These are phyloP conservation scores for Brachypalpus laphriformis DNA, from an alignment of 2,888 invertebrate species.

Conservation along the genomic window DNA sequence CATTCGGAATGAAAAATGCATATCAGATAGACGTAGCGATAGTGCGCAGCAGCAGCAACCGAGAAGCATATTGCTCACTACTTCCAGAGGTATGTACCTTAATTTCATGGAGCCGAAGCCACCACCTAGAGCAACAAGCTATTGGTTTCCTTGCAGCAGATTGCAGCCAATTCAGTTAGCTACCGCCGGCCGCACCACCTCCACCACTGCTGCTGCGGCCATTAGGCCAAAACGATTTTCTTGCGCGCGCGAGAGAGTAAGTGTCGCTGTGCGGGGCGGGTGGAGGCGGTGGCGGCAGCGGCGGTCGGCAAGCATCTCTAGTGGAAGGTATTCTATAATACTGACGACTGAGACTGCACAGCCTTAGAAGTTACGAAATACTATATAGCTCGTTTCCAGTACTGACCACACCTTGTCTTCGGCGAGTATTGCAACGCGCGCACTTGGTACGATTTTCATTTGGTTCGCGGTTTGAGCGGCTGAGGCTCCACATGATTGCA, in stretches of 20 bases:
- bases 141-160: constrained; percentile 70
- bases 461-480: constrained; percentile 60
- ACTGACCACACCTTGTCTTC: constrained; percentile 74
- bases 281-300: not conserved
- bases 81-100: constrained; percentile 64
- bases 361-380: constrained; percentile 73
- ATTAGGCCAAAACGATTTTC: constrained; percentile 72
- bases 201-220: constrained; percentile 31
- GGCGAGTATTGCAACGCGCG: constrained; percentile 65
- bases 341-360: constrained; percentile 23
- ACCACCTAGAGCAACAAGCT: constrained; percentile 62
- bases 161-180: constrained; percentile 67
- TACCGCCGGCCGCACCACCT: constrained; percentile 41
- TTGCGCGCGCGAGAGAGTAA: constrained; percentile 59
- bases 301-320: constrained; percentile 26
- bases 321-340: constrained; percentile 70
- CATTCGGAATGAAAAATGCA: constrained; percentile 74
- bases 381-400: constrained; percentile 72
- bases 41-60: constrained; percentile 66
- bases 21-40: constrained; percentile 73
- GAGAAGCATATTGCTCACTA: constrained; percentile 63
- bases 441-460: constrained; percentile 72
- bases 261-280: constrained; percentile 66
- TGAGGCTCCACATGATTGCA: constrained; percentile 72
- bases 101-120: constrained; percentile 64